Conservation (phyloP, 1,140 invertebrate genomes). For the Calephelis nemesis region DNA sequence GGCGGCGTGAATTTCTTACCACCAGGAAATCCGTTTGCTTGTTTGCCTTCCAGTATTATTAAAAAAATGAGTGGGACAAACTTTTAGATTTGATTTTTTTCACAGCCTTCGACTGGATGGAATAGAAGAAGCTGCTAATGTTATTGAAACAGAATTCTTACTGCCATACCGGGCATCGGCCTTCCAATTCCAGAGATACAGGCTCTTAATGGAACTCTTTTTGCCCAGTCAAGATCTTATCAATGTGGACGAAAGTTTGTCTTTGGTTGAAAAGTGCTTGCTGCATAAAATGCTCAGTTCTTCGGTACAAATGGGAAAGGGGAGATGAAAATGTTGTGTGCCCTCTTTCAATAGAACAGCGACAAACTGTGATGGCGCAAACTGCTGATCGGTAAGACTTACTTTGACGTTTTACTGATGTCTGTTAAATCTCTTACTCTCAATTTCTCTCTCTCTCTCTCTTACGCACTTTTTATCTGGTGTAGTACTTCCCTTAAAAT, state of each 20-base stretch:
- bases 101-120: constrained; percentile 82
- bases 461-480: too few species aligned
- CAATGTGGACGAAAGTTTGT: constrained; percentile 70
- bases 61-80: neutral
- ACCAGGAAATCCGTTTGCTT: too few species aligned
- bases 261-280: constrained; percentile 78
- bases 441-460: too few species aligned
- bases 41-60: too few species aligned
- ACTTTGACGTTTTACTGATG: constrained; percentile 4
- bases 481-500: too few species aligned
- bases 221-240: constrained; percentile 75
- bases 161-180: constrained; percentile 81
- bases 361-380: constrained; percentile 43
- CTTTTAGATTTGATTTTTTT: neutral
- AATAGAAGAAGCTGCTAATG: constrained; percentile 74
- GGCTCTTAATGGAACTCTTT: constrained; percentile 81
- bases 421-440: neutral
- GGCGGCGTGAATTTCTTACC: too few species aligned
- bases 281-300: constrained; percentile 82
- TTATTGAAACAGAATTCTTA: constrained; percentile 70
- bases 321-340: constrained; percentile 77
- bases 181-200: constrained; percentile 80
- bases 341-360: constrained; percentile 55
- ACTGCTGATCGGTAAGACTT: constrained; percentile 44
- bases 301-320: constrained; percentile 76